A percentile compares a stretch with the other conserved stretches of the same genome.
phyloP scores from a whole-genome alignment of 2,888 invertebrate species.

The Apamea crenata region DNA sequence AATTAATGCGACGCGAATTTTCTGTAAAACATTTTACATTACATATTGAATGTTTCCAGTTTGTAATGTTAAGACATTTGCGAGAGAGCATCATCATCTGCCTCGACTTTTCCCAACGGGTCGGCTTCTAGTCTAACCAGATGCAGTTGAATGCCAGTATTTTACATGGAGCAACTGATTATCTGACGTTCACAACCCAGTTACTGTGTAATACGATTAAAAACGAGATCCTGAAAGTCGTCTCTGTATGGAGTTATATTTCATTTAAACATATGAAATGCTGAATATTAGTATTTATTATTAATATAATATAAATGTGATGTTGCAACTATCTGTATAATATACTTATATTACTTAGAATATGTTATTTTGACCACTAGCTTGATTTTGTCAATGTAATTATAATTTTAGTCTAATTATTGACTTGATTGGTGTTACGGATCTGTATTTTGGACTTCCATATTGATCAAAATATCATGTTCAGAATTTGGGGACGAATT shows the following conservation, averaged over 20 bases:
- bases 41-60: not conserved
- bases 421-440: conserved; percentile 62
- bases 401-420: conserved; percentile 66
- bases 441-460: conserved; percentile 66
- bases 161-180: not conserved
- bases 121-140: not conserved
- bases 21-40: not conserved
- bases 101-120: too few relatives aligned
- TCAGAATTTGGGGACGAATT: conserved; percentile 37
- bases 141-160: not conserved
- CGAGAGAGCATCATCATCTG: not conserved
- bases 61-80: not conserved
- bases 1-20: not conserved
- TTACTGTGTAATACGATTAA: not conserved
- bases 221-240: not conserved
- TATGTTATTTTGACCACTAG: conserved; percentile 61
- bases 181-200: not conserved
- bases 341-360: conserved; percentile 26
- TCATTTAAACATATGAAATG: not conserved
- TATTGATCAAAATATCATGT: conserved; percentile 20
- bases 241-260: conserved; percentile 26
- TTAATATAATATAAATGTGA: conserved; percentile 16
- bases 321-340: conserved; percentile 16
- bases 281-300: conserved; percentile 35
- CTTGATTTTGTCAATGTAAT: conserved; percentile 67